Conservation (phyloP, 2,797 vertebrate genomes). For the Momotus momota region DNA sequence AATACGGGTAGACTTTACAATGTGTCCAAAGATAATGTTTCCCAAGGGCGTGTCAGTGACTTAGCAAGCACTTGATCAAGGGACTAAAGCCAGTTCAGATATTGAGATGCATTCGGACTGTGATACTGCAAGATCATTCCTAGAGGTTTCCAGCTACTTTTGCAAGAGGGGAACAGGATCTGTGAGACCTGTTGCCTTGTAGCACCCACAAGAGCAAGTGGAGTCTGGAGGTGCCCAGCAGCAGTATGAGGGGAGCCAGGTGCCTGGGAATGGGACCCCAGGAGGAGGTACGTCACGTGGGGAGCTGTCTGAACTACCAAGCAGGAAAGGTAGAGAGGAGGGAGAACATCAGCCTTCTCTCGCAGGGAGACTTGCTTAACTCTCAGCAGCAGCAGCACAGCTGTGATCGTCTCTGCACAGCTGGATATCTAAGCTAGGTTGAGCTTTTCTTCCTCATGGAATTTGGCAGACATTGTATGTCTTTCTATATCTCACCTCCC, state of each 20-base stretch:
- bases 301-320: not conserved
- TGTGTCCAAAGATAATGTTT: not conserved
- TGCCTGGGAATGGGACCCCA: not conserved
- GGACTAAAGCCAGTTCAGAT: not conserved
- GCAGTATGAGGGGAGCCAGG: not conserved
- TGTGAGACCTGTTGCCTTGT: not conserved
- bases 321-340: not conserved
- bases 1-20: not conserved
- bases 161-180: not conserved
- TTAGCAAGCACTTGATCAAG: not conserved
- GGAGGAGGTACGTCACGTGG: not conserved
- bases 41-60: not conserved
- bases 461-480: rapidly evolving
- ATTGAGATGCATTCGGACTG: not conserved
- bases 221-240: not conserved
- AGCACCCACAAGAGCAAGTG: not conserved
- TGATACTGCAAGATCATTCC: not conserved
- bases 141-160: not conserved
- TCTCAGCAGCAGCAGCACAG: not conserved
- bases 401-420: not conserved
- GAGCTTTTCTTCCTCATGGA: not conserved
- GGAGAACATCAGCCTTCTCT: not conserved
- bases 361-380: not conserved
- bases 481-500: not conserved
- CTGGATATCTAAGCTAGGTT: not conserved